Evolutionary conservation across 2,797 vertebrate genomes (phyloP), one percentile per base, ranked within the genome.

Genomic region (Balearica regulorum): DNA sequence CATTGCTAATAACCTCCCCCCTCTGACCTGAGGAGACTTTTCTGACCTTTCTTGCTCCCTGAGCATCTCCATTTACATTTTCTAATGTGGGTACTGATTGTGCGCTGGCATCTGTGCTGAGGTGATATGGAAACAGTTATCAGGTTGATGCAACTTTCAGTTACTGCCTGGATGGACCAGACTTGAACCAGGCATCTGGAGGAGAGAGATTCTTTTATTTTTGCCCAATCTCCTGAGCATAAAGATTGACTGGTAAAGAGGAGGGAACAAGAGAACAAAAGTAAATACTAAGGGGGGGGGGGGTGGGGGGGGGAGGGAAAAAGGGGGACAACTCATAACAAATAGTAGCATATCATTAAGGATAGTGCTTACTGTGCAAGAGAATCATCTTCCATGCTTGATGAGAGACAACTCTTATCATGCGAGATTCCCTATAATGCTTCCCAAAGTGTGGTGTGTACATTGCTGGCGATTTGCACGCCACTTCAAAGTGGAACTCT

Each of bases 361-460:
- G n/a, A 6, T 69, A 26, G 48, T 10, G 58, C 60, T 84, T 12
- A 1, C 29, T 70, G 60, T 62, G 85, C 29, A 79, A 51, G 14
- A 44, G 51, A 51, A 26, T 43, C 9, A 54, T 83, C 55, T 62
- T 17, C 83, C 2, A 1, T 65, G 57, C 57, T 61, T 66, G 24
- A 11, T 6, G 49, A 43, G 46, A 78, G 76, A 49, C 31, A 58
- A 9, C 57, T 71, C 18, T 92, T 44, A 5, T 61, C 53, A 14
- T 68, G 78, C 24, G 82, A 87, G 62, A 14, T 8, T 72, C 79
- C 71, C 79, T 73, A 7, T 60, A 37, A 35, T 51, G 39, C 90
- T 73, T 95, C 83, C 93, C 85, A 55, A 85, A 82, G 55, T 5
- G 46, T 26, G 48, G n/a, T 68, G 87, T 93, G 83, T 84, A 77